Base-by-base conservation (phyloP, 2,888 invertebrate genomes). In the Melanostoma scalare region DNA sequence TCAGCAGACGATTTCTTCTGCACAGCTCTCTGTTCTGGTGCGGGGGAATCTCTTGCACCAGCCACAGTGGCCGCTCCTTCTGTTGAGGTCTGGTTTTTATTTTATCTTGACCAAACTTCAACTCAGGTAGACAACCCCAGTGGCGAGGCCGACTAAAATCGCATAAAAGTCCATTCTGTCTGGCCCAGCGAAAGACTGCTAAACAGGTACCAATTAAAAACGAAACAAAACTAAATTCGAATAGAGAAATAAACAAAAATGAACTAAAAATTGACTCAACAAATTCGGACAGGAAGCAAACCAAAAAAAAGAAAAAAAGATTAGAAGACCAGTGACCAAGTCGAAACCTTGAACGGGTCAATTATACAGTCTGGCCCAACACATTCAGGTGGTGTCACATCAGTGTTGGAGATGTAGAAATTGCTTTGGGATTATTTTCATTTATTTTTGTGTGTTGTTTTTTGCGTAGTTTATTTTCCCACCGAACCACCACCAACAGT, bases 181-280 rank as follows among this genome's bases (percentile, higher is more conserved):
- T 82, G 82, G 77, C 68, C 55, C 6, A 42, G 55, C 61, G 38
- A 55, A 72, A 81, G 81, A 76, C 72, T 77, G 46, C 78, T 58
- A 82, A 82, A 84, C 84, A 84, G 84, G 84, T 79, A 84, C 84
- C 84, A 84, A 84, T 84, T 84, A 84, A 84, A 82, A 84, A 58
- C 50, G 79, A 84, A 79, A 79, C 69, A 58, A 79, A 79, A 79
- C 79, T 74, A 74, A 68, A 77, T 52, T 76, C 65, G 65, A 67
- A 81, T 76, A 72, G 80, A 65, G 40, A 75, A 79, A 63, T 48
- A 68, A 63, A 75, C 31, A 58, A 55, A 61, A 53, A 35, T 42
- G 56, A 44, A 65, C 20, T 31, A n/a, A 46, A 65, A 65, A 46
- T 65, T 48, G 44, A 58, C 58, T 77, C 77, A 73, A 73, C 52